phyloP scores from a whole-genome alignment of 2,113 vertebrate species.

The Azemiops feae region DNA sequence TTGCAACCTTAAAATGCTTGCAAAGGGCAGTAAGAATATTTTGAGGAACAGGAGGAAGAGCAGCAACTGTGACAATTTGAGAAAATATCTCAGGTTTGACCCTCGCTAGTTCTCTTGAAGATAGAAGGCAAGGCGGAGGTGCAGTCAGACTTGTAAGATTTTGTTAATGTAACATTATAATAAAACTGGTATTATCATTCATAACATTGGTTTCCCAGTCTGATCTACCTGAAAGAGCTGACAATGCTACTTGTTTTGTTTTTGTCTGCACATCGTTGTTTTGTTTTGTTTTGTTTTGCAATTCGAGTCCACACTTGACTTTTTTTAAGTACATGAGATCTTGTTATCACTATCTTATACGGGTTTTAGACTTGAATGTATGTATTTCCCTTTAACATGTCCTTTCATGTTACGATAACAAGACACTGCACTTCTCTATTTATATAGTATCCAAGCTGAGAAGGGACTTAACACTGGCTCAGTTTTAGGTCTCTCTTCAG shows the following conservation, averaged over 20 bases:
- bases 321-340: neutral
- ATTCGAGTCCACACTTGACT: neutral
- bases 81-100: neutral
- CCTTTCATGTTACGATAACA: neutral
- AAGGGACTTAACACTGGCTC: neutral
- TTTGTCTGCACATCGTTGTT: neutral
- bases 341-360: neutral
- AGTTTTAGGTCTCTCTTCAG: neutral
- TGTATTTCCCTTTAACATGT: neutral
- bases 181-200: neutral
- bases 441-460: neutral
- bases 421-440: neutral
- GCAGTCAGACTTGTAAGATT: neutral
- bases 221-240: neutral
- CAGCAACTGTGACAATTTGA: neutral
- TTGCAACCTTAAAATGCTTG: neutral
- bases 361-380: neutral
- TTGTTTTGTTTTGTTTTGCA: neutral
- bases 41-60: neutral
- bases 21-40: neutral
- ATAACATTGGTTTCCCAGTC: neutral
- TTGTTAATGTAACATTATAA: neutral
- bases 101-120: neutral
- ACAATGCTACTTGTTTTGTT: neutral
- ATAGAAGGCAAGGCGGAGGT: neutral